Evolutionary conservation across 1,140 invertebrate genomes (phyloP).

Genomic region (Ephestia elutella): DNA sequence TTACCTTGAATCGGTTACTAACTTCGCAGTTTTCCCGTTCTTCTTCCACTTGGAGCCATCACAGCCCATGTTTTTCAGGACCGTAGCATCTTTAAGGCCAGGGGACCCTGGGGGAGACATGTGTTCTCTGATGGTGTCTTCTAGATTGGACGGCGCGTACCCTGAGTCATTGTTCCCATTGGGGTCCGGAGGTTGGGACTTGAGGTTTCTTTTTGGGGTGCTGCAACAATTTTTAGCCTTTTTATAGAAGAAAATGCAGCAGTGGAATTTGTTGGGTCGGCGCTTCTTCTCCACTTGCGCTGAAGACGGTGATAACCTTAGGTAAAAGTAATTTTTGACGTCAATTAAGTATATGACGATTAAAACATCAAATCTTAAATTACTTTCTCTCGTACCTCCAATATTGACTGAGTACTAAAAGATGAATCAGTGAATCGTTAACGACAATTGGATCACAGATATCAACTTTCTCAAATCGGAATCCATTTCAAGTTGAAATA

Average conservation of each 20-base stretch:
- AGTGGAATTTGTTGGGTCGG: no score
- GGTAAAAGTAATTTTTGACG: no score
- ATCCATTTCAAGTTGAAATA: constrained; percentile 4
- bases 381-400: no score
- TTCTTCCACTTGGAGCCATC: constrained; percentile 54
- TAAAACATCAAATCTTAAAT: no score
- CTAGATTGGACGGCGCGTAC: constrained; percentile 81
- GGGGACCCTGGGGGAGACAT: constrained; percentile 75
- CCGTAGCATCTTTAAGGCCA: constrained; percentile 47
- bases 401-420: constrained; percentile 4
- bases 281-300: no score
- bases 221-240: constrained; percentile 23
- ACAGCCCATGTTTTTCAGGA: constrained; percentile 51
- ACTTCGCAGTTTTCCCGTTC: constrained; percentile 47
- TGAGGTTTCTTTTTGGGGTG: constrained; percentile 71
- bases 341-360: no score
- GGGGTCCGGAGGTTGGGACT: constrained; percentile 76
- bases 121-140: constrained; percentile 68
- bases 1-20: constrained; percentile 51
- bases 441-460: constrained; percentile 3
- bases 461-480: constrained; percentile 6
- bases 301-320: no score
- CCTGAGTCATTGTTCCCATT: constrained; percentile 88
- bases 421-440: constrained; percentile 3
- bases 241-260: no score